Conservation (phyloP, 1,140 invertebrate genomes). For the Drosophila tsacasi region DNA sequence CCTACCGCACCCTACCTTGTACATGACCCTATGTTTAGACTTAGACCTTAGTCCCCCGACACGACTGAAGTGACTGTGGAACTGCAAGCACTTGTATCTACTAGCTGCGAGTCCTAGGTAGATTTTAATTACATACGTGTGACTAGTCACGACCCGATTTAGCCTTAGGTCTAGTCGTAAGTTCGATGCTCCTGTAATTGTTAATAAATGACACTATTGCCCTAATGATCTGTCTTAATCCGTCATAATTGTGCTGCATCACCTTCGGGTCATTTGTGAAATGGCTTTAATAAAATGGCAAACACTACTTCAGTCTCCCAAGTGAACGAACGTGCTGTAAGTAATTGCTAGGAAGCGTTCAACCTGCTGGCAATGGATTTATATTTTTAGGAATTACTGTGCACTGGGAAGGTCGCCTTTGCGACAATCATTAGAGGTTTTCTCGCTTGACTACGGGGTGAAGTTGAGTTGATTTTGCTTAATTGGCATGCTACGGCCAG, state of each 20-base stretch:
- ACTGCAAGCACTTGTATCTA: slow-evolving; percentile 14
- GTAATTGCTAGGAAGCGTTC: slow-evolving; percentile 42
- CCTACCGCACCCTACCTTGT: slow-evolving; percentile 5
- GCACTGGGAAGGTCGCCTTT: slow-evolving; percentile 29
- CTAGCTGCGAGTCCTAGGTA: slow-evolving; percentile 37
- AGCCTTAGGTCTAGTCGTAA: slow-evolving; percentile 31
- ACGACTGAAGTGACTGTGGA: slow-evolving; percentile 50
- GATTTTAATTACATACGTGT: slow-evolving; percentile 24
- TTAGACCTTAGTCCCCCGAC: slow-evolving; percentile 35
- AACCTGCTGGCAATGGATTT: slow-evolving; percentile 39
- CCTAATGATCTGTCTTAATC: slow-evolving; percentile 25
- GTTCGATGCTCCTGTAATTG: slow-evolving; percentile 44
- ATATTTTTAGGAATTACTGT: slow-evolving; percentile 40
- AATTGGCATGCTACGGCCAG: slow-evolving; percentile 1
- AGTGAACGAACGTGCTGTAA: slow-evolving; percentile 17
- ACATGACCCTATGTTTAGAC: slow-evolving; percentile 17
- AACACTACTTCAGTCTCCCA: slow-evolving; percentile 10
- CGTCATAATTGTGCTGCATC: slow-evolving; percentile 18
- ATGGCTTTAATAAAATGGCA: slow-evolving; percentile 9
- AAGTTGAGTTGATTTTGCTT: slow-evolving; percentile 4
- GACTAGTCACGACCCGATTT: slow-evolving; percentile 46
- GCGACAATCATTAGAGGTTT: slow-evolving; percentile 23
- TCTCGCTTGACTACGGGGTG: slow-evolving; percentile 12
- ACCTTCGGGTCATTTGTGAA: slow-evolving; percentile 32
- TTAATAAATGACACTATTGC: slow-evolving; percentile 38